Base-by-base conservation (phyloP, 2,888 invertebrate genomes). In the Halocaridina rubra region DNA sequence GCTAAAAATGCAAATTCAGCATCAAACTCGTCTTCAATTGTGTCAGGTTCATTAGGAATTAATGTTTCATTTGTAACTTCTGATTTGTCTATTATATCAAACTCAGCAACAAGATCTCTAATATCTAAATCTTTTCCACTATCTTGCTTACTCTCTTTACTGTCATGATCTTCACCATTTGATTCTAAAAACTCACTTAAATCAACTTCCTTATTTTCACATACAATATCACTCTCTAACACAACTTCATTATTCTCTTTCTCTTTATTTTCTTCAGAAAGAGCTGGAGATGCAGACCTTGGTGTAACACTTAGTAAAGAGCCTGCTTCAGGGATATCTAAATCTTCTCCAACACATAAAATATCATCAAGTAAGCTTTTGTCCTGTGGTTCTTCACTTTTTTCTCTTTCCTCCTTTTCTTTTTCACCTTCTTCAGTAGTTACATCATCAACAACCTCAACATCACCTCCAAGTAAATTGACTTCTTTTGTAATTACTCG, bases 1-100 rank as follows among this genome's bases (percentile, higher is more conserved):
- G 96, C 96, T 92, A 96, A 90, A 89, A 94, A 93, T 39, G 95
- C 94, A 90, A 96, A 96, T 91, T 96, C 96, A 90, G 95, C 94
- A 89, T 95, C 93, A 89, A 94, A 93, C 88, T 94, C 94, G 89
- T 94, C 94, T 74, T 92, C 92, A 33, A 86, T 86, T 10, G 78
- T 53, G 46, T 84, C 81, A 13, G 71, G 59, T 16, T 77, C 80
- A 69, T 75, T 46, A 22, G 79, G 67, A 13, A 86, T 76, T 57
- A 87, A 30, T 75, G 81, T 22, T 76, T 85, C 87, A 75, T 87
- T 85, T 22, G 74, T 80, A 10, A 82, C 87, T 59, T 78, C 81
- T 75, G 74, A 75, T 80, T 88, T 88, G 59, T 88, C 86, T 46
- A 89, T 89, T 8, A 89, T 69, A 79, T 90, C 89, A 87, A 90